Base-by-base conservation (phyloP, 2,797 vertebrate genomes). In the Picus viridis region DNA sequence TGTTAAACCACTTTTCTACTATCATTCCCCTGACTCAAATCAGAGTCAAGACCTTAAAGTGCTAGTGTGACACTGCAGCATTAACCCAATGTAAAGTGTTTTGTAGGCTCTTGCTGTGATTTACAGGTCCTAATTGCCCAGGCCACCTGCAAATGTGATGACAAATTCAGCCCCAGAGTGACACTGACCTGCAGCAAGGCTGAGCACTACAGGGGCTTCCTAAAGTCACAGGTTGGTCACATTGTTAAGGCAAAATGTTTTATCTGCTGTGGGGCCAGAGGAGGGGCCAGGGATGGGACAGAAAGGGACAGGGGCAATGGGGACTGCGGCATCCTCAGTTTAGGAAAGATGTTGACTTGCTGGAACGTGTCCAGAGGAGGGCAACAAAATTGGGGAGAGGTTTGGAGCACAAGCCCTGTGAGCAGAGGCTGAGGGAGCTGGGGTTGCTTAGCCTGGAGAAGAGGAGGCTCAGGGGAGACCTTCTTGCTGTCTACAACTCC, bases 41-140 rank as follows among this genome's bases (percentile, higher is more conserved):
- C 26, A 62, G 58, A 90, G 92, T 77, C 75, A 88, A 83, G 91
- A 83, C 88, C 90, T 92, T 20, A 57, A 84, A 84, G 88, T 1
- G 0, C 54, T 76, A 83, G 61, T 16, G 27, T 93, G 82, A 95
- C 77, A 83, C 76, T 65, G 58, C 57, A 3, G 73, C 83, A 87
- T 70, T 76, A 94, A 93, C 62, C n/a, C 43, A 71, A 45, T 0
- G 3, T 75, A 67, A 91, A 89, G 72, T 2, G 2, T 76, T 96
- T 76, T 56, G 49, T 91, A 88, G 91, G 51, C 58, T 68, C 61
- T 82, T 2, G 0, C 51, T 68, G 34, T 71, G 62, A 87, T 86
- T 84, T 92, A 58, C 88, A 90, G 68, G 64, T 77, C 83, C 68
- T 4, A 0, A 2, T 12, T 57, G 75, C 65, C 77, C 72, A 73